A percentile compares a stretch with the other conserved stretches of the same genome.
Evolutionary conservation across 2,888 invertebrate species (phyloP).

Genomic region (Gari tellinella): DNA sequence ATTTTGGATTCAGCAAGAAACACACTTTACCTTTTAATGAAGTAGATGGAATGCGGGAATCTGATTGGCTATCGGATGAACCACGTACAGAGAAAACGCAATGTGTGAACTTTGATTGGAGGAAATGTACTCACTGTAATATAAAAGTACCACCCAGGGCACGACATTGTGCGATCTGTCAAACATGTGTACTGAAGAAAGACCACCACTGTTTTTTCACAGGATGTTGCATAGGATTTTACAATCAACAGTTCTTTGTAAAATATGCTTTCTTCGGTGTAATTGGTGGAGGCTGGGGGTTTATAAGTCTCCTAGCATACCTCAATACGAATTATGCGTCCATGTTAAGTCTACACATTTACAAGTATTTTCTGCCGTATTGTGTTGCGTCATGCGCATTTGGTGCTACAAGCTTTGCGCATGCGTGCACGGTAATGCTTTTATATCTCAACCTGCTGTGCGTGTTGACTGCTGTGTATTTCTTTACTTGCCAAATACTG

Average conservation of each 20-base stretch:
- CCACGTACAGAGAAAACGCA: slow-evolving; percentile 6
- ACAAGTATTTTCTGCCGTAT: slow-evolving; percentile 73
- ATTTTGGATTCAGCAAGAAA: slow-evolving; percentile 23
- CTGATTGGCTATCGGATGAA: slow-evolving; percentile 23
- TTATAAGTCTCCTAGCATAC: slow-evolving; percentile 64
- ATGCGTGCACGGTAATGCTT: slow-evolving; percentile 61
- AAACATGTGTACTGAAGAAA: slow-evolving; percentile 83
- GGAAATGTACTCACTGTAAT: slow-evolving; percentile 71
- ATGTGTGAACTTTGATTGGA: slow-evolving; percentile 51
- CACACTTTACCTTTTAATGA: slow-evolving; percentile 48
- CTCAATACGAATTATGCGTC: slow-evolving; percentile 65
- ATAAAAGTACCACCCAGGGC: slow-evolving; percentile 75
- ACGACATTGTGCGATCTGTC: slow-evolving; percentile 84
- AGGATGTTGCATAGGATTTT: slow-evolving; percentile 84
- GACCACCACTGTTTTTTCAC: slow-evolving; percentile 85
- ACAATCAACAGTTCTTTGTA: slow-evolving; percentile 85
- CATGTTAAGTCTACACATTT: slow-evolving; percentile 62
- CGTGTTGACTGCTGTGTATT: slow-evolving; percentile 63
- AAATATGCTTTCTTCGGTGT: slow-evolving; percentile 80
- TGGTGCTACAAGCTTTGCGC: slow-evolving; percentile 57
- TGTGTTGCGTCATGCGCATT: slow-evolving; percentile 58
- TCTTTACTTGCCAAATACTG: slow-evolving; percentile 72
- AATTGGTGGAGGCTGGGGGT: slow-evolving; percentile 64
- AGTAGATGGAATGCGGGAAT: slow-evolving; percentile 23
- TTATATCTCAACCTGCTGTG: slow-evolving; percentile 67